Conservation (phyloP, 2,797 vertebrate species). For the Perodicticus potto region DNA sequence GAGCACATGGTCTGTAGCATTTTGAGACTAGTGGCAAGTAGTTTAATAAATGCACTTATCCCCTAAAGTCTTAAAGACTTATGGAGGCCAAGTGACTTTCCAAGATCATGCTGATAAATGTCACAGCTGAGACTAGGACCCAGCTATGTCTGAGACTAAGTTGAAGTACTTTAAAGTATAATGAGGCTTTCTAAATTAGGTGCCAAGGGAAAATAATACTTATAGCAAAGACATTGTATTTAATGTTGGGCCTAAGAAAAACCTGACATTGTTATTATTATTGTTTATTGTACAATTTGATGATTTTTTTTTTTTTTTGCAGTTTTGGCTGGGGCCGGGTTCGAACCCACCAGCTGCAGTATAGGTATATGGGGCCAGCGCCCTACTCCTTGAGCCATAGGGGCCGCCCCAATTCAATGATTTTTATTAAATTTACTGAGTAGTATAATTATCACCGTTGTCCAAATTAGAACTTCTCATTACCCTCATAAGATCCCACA, state of each 20-base stretch:
- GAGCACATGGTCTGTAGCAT: not conserved
- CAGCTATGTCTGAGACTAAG: not conserved
- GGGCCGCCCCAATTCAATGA: not conserved
- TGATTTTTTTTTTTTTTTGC: no score
- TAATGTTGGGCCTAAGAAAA: not conserved
- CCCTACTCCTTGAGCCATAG: no score
- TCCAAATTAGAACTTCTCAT: not conserved
- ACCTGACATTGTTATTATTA: not conserved
- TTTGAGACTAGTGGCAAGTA: not conserved
- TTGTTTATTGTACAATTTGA: not conserved
- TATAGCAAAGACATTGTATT: not conserved
- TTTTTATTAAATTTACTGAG: constrained; percentile 24
- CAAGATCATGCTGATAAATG: not conserved
- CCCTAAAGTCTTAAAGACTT: not conserved
- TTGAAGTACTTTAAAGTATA: not conserved
- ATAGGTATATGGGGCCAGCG: no score
- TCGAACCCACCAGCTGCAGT: no score
- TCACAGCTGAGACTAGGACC: not conserved
- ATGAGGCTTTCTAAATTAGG: not conserved
- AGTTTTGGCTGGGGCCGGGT: no score
- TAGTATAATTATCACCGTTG: not conserved
- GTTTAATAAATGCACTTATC: not conserved
- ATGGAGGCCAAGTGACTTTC: not conserved
- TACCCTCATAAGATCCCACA: not conserved
- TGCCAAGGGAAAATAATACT: not conserved